A percentile compares a stretch with the other conserved stretches of the same genome.
Evolutionary conservation across 1,140 invertebrate genomes (phyloP).

Genomic region (Homarus americanus): DNA sequence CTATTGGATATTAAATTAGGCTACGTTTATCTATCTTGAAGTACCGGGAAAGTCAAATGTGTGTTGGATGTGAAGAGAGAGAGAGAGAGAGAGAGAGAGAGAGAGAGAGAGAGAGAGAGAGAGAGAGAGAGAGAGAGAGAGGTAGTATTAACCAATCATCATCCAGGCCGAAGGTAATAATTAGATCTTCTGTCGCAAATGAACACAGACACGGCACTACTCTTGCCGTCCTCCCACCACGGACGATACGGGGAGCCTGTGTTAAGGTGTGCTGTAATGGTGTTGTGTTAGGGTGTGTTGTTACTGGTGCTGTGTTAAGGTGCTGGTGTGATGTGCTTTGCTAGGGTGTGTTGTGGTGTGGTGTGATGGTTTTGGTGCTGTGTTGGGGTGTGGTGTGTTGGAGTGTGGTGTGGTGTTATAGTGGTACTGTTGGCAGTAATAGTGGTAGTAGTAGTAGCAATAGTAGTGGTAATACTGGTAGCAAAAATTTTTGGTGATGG

Average conservation of each 20-base stretch:
- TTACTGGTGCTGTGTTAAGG: neutral
- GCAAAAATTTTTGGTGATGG: neutral
- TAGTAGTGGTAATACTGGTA: neutral
- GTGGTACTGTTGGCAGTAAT: neutral
- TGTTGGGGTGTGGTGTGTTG: neutral
- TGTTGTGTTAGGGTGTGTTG: neutral
- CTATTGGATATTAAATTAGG: too few species aligned
- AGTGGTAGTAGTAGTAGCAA: neutral
- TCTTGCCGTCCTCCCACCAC: neutral
- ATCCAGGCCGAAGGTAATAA: constrained; percentile 37
- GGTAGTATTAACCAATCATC: constrained; percentile 51
- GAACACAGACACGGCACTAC: constrained; percentile 48
- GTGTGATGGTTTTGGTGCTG: neutral
- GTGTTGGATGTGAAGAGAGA: too few species aligned
- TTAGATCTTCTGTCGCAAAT: constrained; percentile 63
- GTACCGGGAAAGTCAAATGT: too few species aligned
- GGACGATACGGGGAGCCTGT: neutral
- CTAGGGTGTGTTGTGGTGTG: neutral
- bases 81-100: neutral
- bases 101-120: neutral
- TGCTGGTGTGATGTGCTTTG: neutral
- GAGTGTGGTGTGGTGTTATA: neutral
- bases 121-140: constrained; percentile 29
- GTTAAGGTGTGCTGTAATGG: neutral
- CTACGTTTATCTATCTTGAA: too few species aligned